Evolutionary conservation across 1,140 invertebrate species (phyloP), one percentile per base, ranked within the genome.

Genomic region (Popillia japonica): DNA sequence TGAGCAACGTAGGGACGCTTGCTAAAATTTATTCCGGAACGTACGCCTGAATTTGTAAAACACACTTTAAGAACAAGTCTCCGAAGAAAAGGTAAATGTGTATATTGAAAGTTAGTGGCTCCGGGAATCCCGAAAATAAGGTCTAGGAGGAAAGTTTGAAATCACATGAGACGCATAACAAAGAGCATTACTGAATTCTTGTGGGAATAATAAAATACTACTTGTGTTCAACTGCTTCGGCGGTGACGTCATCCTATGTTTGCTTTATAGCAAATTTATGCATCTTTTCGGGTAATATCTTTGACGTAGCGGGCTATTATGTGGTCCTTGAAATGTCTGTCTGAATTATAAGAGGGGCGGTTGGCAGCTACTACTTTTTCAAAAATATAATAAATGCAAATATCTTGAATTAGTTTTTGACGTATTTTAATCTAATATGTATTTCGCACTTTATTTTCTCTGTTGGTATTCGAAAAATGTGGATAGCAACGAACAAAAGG

Each of bases 61-160:
- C 61, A 68, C 61, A 68, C 61, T 68, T 68, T 22, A 68, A 68
- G 61, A 68, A 68, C 61, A 68, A 68, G 61, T 68, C 61, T 68
- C 61, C 61, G 61, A 68, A 68, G 61, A 22, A 68, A 68, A 68
- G 61, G 61, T 68, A 68, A 68, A 68, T 68, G 61, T 68, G 61
- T 68, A 68, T 68, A 68, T 68, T 68, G 61, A 68, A 68, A 68
- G 61, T 68, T 68, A 68, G 61, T 68, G 61, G 61, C 61, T 68
- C 20, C 61, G 61, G 27, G 61, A 68, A 68, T 68, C 61, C 61
- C 17, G 61, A 68, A 68, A 68, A 68, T 68, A 34, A 20, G 61
- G 61, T 68, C 61, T 68, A 68, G 61, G 22, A 68, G 61, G 61
- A 68, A 68, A 68, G 61, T 68, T 68, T 68, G 61, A 23, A 68